Conservation (phyloP, 2,888 invertebrate genomes). For the Aleiodes leptofemur region DNA sequence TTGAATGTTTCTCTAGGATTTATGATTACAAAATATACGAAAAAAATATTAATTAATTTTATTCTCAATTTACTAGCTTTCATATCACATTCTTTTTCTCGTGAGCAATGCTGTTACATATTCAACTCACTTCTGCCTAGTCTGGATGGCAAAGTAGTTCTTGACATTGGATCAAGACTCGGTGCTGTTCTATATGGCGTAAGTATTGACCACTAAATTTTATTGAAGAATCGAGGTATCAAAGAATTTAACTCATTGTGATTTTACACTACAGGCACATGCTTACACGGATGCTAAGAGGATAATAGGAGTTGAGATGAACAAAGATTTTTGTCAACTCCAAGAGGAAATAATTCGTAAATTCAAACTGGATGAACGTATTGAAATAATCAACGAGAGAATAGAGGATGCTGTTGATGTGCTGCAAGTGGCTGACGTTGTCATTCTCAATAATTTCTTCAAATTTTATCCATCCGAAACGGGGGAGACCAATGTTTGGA, state of each 20-base stretch:
- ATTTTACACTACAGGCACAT: conserved; percentile 77
- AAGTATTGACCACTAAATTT: conserved; percentile 61
- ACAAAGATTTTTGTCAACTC: conserved; percentile 80
- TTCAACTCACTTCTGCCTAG: conserved; percentile 81
- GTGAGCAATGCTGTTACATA: conserved; percentile 78
- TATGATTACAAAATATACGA: neutral
- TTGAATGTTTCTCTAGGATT: neutral
- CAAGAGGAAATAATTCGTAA: conserved; percentile 79
- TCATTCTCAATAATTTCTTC: conserved; percentile 83
- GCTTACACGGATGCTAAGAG: conserved; percentile 78
- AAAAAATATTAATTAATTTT: conserved; percentile 13
- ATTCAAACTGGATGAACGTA: conserved; percentile 77
- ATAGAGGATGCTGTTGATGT: conserved; percentile 78
- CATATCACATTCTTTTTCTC: conserved; percentile 83
- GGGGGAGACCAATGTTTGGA: conserved; percentile 80
- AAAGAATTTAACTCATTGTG: neutral
- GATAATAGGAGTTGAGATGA: conserved; percentile 84
- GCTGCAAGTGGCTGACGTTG: conserved; percentile 78
- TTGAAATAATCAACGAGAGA: conserved; percentile 79
- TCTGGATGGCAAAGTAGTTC: conserved; percentile 78
- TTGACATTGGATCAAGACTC: conserved; percentile 84
- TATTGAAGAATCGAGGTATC: too few species aligned
- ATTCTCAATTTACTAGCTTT: conserved; percentile 72
- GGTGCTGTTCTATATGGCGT: conserved; percentile 84
- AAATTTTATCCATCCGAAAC: conserved; percentile 81